Conservation (phyloP, 2,113 vertebrate species). For the Hippolais icterina region DNA sequence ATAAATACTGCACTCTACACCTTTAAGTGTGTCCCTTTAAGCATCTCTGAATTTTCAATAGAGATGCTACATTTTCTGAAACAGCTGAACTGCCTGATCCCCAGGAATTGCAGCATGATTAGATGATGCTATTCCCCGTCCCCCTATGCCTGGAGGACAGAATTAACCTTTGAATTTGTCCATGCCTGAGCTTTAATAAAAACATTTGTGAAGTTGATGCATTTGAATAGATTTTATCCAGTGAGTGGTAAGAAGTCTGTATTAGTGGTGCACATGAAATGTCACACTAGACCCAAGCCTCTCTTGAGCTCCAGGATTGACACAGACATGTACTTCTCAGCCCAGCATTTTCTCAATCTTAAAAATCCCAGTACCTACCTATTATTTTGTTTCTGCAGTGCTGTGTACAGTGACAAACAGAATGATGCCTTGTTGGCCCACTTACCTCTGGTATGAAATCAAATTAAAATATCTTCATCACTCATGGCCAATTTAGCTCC, state of each 20-base stretch:
- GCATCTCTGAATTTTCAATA: neutral
- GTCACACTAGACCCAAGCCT: neutral
- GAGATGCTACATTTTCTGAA: neutral
- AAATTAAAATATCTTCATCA: neutral
- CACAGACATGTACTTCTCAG: neutral
- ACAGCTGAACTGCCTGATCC: neutral
- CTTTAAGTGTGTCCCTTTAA: neutral
- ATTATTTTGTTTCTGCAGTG: neutral
- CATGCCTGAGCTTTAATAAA: constrained; percentile 25
- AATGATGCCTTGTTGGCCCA: neutral
- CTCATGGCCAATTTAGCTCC: neutral
- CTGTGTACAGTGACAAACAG: neutral
- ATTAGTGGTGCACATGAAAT: neutral
- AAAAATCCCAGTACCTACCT: neutral
- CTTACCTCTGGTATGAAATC: neutral
- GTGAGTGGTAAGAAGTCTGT: neutral
- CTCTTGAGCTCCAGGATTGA: neutral
- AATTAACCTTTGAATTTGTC: constrained; percentile 41
- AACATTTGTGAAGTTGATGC: neutral
- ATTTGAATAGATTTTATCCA: constrained; percentile 22
- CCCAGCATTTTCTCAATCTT: neutral
- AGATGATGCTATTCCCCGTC: neutral
- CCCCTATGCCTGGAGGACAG: neutral
- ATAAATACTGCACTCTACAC: neutral
- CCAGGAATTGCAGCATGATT: neutral